These are phyloP conservation scores for Rhyacophila brunnea DNA, from an alignment of 1,140 invertebrate species.

Conservation along the genomic window DNA sequence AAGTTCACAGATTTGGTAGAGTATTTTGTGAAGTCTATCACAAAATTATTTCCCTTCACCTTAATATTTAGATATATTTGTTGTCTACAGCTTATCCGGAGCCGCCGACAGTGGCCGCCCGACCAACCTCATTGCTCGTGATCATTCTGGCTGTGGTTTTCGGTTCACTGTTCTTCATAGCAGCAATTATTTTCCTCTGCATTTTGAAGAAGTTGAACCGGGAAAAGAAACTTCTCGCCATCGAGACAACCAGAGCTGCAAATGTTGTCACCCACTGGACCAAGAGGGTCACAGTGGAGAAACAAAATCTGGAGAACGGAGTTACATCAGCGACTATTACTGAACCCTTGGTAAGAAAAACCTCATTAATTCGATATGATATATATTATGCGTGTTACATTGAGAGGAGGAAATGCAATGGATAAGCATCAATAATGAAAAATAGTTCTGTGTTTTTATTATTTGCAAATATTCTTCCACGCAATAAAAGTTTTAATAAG, in stretches of 20 bases:
- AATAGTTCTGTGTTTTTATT: too few relatives aligned
- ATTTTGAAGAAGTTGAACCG: slow-evolving; percentile 58
- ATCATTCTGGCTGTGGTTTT: slow-evolving; percentile 60
- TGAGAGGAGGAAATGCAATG: too few relatives aligned
- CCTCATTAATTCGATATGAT: too few relatives aligned
- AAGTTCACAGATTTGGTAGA: too few relatives aligned
- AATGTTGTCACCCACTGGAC: slow-evolving; percentile 77
- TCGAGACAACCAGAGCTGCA: slow-evolving; percentile 72
- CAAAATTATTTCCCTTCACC: too few relatives aligned
- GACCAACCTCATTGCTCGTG: slow-evolving; percentile 56
- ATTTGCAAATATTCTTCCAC: too few relatives aligned
- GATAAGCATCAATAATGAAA: too few relatives aligned
- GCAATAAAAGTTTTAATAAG: too few relatives aligned
- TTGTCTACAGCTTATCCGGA: slow-evolving; percentile 45
- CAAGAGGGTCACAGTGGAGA: slow-evolving; percentile 87
- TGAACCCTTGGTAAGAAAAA: slow-evolving; percentile 60
- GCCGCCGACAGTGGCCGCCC: slow-evolving; percentile 44
- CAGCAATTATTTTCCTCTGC: slow-evolving; percentile 58
- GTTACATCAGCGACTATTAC: slow-evolving; percentile 54
- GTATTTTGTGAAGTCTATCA: too few relatives aligned
- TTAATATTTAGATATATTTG: neutral
- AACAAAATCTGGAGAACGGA: slow-evolving; percentile 61
- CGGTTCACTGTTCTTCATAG: slow-evolving; percentile 60
- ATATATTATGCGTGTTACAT: too few relatives aligned
- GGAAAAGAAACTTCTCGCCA: slow-evolving; percentile 73